Base-by-base conservation (phyloP, 2,888 invertebrate genomes). In the Mythimna albipuncta region DNA sequence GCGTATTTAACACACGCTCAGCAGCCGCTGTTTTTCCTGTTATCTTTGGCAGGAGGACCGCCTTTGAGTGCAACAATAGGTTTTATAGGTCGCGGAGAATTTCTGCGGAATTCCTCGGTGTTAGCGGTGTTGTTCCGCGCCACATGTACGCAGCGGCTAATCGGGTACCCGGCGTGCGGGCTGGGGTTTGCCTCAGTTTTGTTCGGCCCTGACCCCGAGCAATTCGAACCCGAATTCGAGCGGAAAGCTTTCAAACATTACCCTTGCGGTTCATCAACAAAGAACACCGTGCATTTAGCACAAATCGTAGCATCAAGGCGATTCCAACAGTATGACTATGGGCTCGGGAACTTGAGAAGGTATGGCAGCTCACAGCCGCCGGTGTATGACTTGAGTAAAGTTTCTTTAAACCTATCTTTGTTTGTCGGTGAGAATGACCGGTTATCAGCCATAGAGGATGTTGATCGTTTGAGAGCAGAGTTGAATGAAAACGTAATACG, bases 371-470 rank as follows among this genome's bases (percentile, higher is more conserved):
- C 41, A 19, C 19, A 11, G 50, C 57, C 72, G 19, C 75, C 66
- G 3, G 3, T 0, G 0, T 73, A 73, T 19, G 41, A 66, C 9
- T 75, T 75, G 7, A 44, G 32, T 44, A 73, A 75, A n/a, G 50
- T 73, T 13, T 32, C 21, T 13, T 58, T 66, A 19, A 58, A 58
- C 7, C 0, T 58, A 10, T 75, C 72, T 6, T 44, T 73, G 41
- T 73, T 7, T 26, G 58, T 75, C 41, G 75, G 72, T 19, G 4
- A 44, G 32, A 75, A 73, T 52, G 57, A 73, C 16, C 57, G 75
- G 19, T 44, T 73, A 21, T 75, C 66, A 19, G 6, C 32, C 13
- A 35, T 73, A 44, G 1, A 44, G 57, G 75, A 73, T 66, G 75
- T 58, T 4, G 2, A 16, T 0, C 75, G 6, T 52, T 19, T 75